Conservation (phyloP, 2,888 invertebrate genomes). For the Torymus tubicola region DNA sequence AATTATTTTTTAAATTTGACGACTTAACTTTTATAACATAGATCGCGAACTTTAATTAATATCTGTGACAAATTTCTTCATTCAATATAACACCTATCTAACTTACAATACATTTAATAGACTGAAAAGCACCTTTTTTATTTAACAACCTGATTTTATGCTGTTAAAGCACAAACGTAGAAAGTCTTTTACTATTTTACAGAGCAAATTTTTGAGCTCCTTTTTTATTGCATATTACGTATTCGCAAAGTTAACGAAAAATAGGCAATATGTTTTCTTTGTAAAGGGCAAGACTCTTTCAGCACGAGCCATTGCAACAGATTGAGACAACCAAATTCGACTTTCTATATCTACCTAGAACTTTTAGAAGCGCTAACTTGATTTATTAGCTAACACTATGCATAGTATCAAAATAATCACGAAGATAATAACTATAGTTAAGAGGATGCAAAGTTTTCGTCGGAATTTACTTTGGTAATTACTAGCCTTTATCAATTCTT, state of each 20-base stretch:
- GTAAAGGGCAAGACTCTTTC: conserved; percentile 25
- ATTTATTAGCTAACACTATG: conserved; percentile 77
- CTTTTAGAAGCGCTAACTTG: conserved; percentile 72
- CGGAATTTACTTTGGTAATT: conserved; percentile 87
- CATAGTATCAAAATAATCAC: conserved; percentile 84
- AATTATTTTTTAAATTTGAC: conserved; percentile 1
- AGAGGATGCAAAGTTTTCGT: conserved; percentile 85
- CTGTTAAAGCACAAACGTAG: conserved; percentile 34
- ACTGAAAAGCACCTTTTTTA: conserved; percentile 48
- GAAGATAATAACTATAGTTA: conserved; percentile 82
- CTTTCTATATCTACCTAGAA: conserved; percentile 61
- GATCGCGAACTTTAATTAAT: conserved; percentile 27
- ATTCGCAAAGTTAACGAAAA: conserved; percentile 40
- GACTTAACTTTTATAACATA: conserved; percentile 23
- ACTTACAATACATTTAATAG: conserved; percentile 50
- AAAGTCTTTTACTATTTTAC: conserved; percentile 42
- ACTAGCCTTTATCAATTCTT: conserved; percentile 88
- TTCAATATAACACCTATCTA: conserved; percentile 46
- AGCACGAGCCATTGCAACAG: conserved; percentile 54
- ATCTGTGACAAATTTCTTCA: conserved; percentile 33
- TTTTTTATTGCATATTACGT: conserved; percentile 30
- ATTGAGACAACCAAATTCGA: conserved; percentile 72
- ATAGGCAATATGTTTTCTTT: conserved; percentile 22
- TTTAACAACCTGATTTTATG: conserved; percentile 37
- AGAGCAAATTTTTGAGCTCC: conserved; percentile 12